Evolutionary conservation across 2,797 vertebrate genomes (phyloP).

Genomic region (Sebastes taczanowskii): DNA sequence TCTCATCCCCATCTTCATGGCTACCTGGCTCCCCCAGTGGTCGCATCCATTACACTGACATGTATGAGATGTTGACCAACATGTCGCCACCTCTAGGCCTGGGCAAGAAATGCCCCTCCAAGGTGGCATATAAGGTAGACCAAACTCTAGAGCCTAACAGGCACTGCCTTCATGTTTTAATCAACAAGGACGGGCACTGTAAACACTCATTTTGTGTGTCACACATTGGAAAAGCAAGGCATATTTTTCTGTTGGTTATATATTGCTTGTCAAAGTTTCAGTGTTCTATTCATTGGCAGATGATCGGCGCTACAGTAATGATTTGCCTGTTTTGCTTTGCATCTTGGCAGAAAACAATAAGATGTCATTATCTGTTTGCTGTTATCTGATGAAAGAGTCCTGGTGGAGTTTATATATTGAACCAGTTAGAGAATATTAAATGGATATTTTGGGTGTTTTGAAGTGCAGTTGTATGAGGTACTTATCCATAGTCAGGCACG

Average conservation of each 20-base stretch:
- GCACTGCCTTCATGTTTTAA: constrained; percentile 30
- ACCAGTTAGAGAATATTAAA: neutral
- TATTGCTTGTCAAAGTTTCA: constrained; percentile 53
- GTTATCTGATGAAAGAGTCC: constrained; percentile 27
- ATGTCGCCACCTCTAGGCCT: constrained; percentile 99
- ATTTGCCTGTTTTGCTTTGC: constrained; percentile 73
- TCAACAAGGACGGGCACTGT: constrained; percentile 22
- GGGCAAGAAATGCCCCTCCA: constrained; percentile 99
- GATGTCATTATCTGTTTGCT: constrained; percentile 42
- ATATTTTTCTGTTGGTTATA: constrained; percentile 52
- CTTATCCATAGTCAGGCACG: neutral
- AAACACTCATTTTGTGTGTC: constrained; percentile 59
- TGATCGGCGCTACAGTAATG: constrained; percentile 27
- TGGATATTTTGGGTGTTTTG: neutral
- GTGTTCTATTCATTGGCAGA: constrained; percentile 42
- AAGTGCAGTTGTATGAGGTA: neutral
- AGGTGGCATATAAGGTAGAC: constrained; percentile 99
- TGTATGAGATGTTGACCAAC: constrained; percentile 99
- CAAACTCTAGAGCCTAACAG: constrained; percentile 37
- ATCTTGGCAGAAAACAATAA: constrained; percentile 55
- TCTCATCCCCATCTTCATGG: constrained; percentile 69
- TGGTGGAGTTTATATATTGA: constrained; percentile 21
- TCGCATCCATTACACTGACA: constrained; percentile 99
- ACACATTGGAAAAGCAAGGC: constrained; percentile 31
- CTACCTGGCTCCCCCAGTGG: constrained; percentile 88